A percentile compares a stretch with the other conserved stretches of the same genome.
These are phyloP conservation scores for Choloepus didactylus DNA, from an alignment of 2,797 vertebrate genomes.

Conservation along the genomic window DNA sequence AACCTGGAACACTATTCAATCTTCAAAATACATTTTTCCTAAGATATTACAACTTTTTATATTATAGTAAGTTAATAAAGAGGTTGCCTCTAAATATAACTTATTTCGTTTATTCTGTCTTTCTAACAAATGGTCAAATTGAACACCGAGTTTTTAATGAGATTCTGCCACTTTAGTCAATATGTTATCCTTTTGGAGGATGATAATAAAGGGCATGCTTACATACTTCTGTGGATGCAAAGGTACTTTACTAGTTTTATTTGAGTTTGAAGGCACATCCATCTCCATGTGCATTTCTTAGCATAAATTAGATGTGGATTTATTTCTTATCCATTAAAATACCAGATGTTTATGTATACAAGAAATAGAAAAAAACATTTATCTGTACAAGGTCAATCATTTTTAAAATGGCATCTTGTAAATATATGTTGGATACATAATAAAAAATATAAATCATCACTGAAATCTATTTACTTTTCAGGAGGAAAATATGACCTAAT, in stretches of 20 bases:
- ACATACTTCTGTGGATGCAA: not conserved
- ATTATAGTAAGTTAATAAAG: not conserved
- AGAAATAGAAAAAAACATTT: not conserved
- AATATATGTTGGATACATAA: not conserved
- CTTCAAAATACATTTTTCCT: not conserved
- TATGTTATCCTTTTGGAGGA: not conserved
- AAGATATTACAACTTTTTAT: not conserved
- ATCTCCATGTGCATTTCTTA: not conserved
- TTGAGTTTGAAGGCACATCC: not conserved
- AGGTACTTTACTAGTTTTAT: not conserved
- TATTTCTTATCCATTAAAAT: not conserved
- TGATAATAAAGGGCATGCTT: not conserved
- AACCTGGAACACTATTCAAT: not conserved
- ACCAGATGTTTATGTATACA: not conserved
- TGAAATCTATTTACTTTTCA: not conserved
- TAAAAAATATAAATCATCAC: not conserved
- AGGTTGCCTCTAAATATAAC: not conserved
- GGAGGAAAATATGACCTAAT: not conserved
- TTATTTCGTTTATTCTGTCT: not conserved
- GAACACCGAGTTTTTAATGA: not conserved
- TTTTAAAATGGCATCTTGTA: not conserved
- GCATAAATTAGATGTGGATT: not conserved
- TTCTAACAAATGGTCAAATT: not conserved
- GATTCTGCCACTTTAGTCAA: not conserved
- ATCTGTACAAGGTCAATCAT: not conserved